Evolutionary conservation across 2,113 vertebrate genomes (phyloP).

Genomic region (Aspiorhynchus laticeps): DNA sequence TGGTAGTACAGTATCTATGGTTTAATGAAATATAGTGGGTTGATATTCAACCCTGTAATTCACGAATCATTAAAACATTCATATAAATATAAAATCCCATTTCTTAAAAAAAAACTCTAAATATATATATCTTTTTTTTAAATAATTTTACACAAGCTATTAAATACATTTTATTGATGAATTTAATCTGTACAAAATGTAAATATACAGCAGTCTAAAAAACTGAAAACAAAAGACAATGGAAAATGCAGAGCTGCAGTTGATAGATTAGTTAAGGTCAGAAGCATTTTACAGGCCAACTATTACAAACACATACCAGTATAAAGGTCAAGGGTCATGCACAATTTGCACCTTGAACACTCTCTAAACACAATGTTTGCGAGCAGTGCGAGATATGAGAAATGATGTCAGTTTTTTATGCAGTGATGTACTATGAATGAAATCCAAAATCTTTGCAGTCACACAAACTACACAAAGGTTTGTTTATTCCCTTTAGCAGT

Average conservation of each 20-base stretch:
- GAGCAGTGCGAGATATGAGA: neutral
- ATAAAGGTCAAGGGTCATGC: slow-evolving; percentile 43
- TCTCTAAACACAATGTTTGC: neutral
- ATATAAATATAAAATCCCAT: neutral
- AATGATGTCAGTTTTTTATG: slow-evolving; percentile 54
- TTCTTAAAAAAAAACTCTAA: neutral
- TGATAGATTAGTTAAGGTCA: slow-evolving; percentile 11
- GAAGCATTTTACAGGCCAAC: slow-evolving; percentile 22
- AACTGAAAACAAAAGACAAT: slow-evolving; percentile 40
- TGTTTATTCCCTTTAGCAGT: neutral
- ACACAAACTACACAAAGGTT: neutral
- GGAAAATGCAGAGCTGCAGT: slow-evolving; percentile 19
- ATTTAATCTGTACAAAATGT: slow-evolving; percentile 77
- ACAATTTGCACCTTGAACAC: neutral
- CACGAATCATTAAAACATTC: neutral
- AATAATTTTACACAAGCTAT: slow-evolving; percentile 8
- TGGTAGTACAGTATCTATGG: neutral
- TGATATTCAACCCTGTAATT: neutral
- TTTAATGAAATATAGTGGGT: neutral
- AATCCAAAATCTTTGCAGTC: neutral
- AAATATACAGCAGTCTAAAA: slow-evolving; percentile 68
- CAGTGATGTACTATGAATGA: neutral
- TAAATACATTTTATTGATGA: slow-evolving; percentile 65
- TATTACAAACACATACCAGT: slow-evolving; percentile 1
- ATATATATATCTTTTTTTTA: no score